Conservation (phyloP, 2,797 vertebrate genomes). For the Hirundo rustica region DNA sequence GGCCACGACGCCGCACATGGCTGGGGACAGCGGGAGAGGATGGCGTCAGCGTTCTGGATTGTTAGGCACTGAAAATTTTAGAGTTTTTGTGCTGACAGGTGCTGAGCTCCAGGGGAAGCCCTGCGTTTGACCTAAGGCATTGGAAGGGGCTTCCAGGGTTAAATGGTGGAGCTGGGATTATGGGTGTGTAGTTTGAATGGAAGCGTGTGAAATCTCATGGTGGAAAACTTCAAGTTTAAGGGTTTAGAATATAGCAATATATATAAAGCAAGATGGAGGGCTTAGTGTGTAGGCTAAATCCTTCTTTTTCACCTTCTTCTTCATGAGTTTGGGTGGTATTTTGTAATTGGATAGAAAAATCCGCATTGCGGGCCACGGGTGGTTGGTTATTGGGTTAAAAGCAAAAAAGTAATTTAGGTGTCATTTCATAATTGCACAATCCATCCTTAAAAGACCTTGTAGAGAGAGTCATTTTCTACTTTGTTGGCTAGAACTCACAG, state of each 20-base stretch:
- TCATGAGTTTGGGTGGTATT: neutral
- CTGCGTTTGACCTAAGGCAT: neutral
- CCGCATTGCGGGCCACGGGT: fast-evolving
- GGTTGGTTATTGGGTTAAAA: neutral
- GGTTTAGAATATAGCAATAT: neutral
- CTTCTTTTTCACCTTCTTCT: neutral
- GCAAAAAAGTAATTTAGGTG: neutral
- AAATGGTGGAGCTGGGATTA: neutral
- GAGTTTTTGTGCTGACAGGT: neutral
- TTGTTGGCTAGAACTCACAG: neutral
- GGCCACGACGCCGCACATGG: constrained; percentile 85
- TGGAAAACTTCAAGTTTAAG: neutral
- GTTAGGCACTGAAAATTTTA: neutral
- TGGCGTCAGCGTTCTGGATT: neutral
- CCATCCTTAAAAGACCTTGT: neutral
- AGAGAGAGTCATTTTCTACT: neutral
- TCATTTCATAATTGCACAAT: neutral
- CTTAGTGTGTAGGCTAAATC: neutral
- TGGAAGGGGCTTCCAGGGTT: neutral
- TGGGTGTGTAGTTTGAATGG: neutral
- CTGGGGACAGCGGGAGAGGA: constrained; percentile 72
- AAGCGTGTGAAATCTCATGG: neutral
- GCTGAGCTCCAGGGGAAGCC: no score
- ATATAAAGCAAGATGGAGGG: neutral
- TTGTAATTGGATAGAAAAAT: neutral